phyloP scores from a whole-genome alignment of 2,888 invertebrate species.

The Rhagonycha lutea region DNA sequence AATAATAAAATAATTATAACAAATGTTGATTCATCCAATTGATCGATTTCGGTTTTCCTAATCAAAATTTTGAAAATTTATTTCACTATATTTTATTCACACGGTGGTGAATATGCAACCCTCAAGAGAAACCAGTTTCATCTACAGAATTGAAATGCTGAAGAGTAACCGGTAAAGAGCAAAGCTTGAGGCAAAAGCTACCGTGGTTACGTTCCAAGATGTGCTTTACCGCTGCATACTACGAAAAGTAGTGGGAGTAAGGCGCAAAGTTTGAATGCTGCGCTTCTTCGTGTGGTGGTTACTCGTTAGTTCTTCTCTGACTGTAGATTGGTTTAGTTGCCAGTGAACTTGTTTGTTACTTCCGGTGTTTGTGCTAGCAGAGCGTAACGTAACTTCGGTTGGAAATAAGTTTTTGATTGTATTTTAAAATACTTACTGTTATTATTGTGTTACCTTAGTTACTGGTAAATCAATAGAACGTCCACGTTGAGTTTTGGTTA shows the following conservation, averaged over 20 bases:
- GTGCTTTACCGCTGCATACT: conserved; percentile 28
- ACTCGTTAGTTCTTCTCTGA: conserved; percentile 18
- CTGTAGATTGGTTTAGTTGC: conserved; percentile 3
- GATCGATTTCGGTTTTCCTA: not conserved
- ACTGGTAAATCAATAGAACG: conserved; percentile 18
- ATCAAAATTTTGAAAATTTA: not conserved
- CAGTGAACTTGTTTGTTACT: conserved; percentile 7
- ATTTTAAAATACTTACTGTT: conserved; percentile 15
- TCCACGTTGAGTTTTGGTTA: not conserved
- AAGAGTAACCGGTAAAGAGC: not conserved
- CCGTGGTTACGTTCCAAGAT: conserved; percentile 18
- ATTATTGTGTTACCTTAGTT: conserved; percentile 27
- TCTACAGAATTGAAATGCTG: not conserved
- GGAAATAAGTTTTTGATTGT: conserved; percentile 5
- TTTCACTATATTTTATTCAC: not conserved
- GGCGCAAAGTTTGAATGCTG: conserved; percentile 21
- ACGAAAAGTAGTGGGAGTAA: conserved; percentile 24
- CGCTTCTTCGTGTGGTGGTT: conserved; percentile 25
- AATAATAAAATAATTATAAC: not conserved
- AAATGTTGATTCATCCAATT: not conserved
- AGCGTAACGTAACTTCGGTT: conserved; percentile 17
- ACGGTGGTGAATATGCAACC: conserved; percentile 10
- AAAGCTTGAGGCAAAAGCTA: conserved; percentile 24
- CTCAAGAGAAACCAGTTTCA: not conserved
- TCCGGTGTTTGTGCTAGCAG: conserved; percentile 21